Percentiles rank a stretch among this genome's conserved stretches.
Evolutionary conservation across 1,140 invertebrate species (phyloP).

Genomic region (Fopius arisanus): DNA sequence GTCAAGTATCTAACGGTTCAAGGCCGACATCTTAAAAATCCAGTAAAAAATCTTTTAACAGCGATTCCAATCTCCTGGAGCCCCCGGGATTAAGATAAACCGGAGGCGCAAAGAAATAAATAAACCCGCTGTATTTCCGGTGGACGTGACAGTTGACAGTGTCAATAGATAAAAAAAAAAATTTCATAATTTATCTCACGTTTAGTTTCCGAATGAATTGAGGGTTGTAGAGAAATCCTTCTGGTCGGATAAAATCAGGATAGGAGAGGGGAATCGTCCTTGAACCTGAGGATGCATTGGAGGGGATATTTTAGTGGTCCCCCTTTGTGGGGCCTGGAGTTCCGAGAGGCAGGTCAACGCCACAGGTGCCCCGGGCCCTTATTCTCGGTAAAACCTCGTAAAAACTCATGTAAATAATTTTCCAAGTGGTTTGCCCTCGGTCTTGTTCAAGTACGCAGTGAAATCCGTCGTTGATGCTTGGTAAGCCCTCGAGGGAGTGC

Average conservation of each 20-base stretch:
- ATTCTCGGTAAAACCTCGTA: slow-evolving; percentile 16
- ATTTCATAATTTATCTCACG: background rate
- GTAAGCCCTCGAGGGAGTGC: background rate
- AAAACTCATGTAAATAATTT: slow-evolving; percentile 31
- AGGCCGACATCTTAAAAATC: no score
- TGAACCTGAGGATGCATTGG: background rate
- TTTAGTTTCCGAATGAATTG: background rate
- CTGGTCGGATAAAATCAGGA: background rate
- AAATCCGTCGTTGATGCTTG: background rate
- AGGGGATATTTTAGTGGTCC: slow-evolving; percentile 7
- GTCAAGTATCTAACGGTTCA: no score
- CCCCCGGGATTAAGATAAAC: background rate
- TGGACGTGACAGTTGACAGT: background rate
- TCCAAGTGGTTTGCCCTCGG: background rate
- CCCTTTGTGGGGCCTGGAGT: background rate
- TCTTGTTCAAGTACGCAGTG: background rate
- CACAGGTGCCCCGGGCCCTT: slow-evolving; percentile 25
- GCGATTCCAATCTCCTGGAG: background rate
- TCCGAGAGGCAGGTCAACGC: slow-evolving; percentile 23
- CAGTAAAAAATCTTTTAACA: background rate
- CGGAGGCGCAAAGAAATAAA: background rate
- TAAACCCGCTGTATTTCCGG: slow-evolving; percentile 1
- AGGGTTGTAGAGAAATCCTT: background rate
- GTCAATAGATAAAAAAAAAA: background rate
- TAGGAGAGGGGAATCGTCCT: background rate